Evolutionary conservation across 2,888 invertebrate species (phyloP).

Genomic region (Cephus pulcher): DNA sequence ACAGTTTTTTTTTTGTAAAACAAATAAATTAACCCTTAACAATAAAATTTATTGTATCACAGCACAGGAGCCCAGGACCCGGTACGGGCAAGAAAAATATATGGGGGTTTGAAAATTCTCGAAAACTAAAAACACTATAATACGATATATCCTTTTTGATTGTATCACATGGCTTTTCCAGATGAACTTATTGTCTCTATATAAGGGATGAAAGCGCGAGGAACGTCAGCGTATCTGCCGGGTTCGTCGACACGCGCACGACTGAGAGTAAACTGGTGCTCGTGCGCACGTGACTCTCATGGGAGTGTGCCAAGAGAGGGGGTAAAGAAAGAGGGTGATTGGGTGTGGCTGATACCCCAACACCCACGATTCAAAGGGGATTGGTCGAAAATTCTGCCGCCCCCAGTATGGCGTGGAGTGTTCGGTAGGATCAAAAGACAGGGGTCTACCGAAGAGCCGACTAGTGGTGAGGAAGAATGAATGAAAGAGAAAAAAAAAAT

Average conservation of each 20-base stretch:
- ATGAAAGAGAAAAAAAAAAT: neutral
- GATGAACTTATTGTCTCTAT: neutral
- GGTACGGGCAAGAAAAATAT: neutral
- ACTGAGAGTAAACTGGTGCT: constrained; percentile 52
- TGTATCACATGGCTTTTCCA: neutral
- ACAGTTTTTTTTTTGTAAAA: neutral
- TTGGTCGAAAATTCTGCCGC: constrained; percentile 57
- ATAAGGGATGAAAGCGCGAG: constrained; percentile 25
- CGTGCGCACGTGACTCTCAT: constrained; percentile 60
- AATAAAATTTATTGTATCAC: neutral
- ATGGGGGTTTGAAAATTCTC: neutral
- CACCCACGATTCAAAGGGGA: constrained; percentile 43
- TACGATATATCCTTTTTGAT: neutral
- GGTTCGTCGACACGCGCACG: constrained; percentile 45
- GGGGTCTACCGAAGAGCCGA: neutral
- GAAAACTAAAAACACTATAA: neutral
- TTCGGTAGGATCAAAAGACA: neutral
- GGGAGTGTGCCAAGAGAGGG: constrained; percentile 17
- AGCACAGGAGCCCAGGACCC: neutral
- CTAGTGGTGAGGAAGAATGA: neutral
- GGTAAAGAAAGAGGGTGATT: constrained; percentile 24
- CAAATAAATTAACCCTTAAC: neutral
- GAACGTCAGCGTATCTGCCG: neutral
- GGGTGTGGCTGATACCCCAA: constrained; percentile 49
- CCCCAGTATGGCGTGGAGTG: constrained; percentile 60